Evolutionary conservation across 2,113 vertebrate species (phyloP).

Genomic region (Chrysochloris asiatica): DNA sequence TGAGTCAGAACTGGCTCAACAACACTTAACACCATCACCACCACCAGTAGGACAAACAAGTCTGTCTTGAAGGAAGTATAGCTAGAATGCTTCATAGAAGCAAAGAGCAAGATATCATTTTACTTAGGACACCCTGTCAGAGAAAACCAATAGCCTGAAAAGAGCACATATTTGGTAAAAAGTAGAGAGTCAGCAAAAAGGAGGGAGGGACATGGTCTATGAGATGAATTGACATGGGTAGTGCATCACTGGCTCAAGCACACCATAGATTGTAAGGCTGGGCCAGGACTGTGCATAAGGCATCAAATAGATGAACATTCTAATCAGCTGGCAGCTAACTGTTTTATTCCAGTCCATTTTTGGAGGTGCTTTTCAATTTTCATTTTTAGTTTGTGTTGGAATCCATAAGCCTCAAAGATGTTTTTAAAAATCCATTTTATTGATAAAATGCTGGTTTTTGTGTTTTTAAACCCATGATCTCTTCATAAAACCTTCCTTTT

Average conservation of each 20-base stretch:
- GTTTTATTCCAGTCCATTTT: neutral
- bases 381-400: neutral
- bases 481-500: constrained; percentile 14
- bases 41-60: too few relatives aligned
- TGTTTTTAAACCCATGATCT: neutral
- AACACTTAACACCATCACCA: too few relatives aligned
- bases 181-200: neutral
- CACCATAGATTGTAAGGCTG: neutral
- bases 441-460: neutral
- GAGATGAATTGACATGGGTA: neutral
- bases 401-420: neutral
- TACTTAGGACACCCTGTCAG: too few relatives aligned
- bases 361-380: neutral
- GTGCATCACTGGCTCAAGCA: neutral
- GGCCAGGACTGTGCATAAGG: too few relatives aligned
- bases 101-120: too few relatives aligned
- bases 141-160: neutral
- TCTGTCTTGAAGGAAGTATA: too few relatives aligned
- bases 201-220: neutral
- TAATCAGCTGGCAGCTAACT: neutral
- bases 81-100: too few relatives aligned
- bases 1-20: too few relatives aligned
- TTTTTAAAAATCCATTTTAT: constrained; percentile 20
- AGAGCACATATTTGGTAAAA: neutral
- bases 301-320: neutral